These are phyloP conservation scores for Heliconius hortense DNA, from an alignment of 2,888 invertebrate species.

Conservation along the genomic window DNA sequence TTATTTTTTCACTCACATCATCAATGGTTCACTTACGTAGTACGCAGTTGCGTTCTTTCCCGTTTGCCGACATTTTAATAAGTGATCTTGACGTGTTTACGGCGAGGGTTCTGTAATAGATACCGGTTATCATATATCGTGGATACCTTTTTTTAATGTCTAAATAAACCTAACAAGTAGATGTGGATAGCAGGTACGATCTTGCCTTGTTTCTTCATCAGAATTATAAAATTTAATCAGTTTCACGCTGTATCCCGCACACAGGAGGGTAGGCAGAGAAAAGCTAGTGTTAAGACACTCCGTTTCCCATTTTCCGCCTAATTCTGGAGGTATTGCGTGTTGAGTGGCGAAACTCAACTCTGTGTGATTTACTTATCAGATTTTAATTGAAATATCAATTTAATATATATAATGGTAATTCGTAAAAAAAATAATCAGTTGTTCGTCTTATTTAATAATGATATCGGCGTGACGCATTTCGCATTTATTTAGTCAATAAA, in stretches of 20 bases:
- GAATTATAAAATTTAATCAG: too few relatives aligned
- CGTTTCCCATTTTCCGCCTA: too few relatives aligned
- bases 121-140: constrained; percentile 30
- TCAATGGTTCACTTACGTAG: constrained; percentile 11
- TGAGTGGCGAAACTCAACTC: too few relatives aligned
- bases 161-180: constrained; percentile 14
- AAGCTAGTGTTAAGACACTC: too few relatives aligned
- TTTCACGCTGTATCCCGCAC: too few relatives aligned
- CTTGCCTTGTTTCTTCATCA: constrained; percentile 1
- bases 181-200: neutral
- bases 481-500: neutral
- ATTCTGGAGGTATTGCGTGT: too few relatives aligned
- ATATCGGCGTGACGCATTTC: too few relatives aligned
- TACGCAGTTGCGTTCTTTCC: constrained; percentile 19
- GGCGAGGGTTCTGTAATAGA: constrained; percentile 26
- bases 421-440: too few relatives aligned
- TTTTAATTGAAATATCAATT: neutral
- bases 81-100: constrained; percentile 32
- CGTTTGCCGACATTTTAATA: constrained; percentile 32
- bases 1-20: constrained; percentile 1
- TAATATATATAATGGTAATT: neutral
- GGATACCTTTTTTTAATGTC: neutral
- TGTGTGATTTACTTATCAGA: too few relatives aligned
- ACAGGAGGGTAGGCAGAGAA: too few relatives aligned
- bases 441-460: too few relatives aligned